Evolutionary conservation across 2,797 vertebrate genomes (phyloP), one percentile per base, ranked within the genome.

Genomic region (Helicolenus hilgendorfi): DNA sequence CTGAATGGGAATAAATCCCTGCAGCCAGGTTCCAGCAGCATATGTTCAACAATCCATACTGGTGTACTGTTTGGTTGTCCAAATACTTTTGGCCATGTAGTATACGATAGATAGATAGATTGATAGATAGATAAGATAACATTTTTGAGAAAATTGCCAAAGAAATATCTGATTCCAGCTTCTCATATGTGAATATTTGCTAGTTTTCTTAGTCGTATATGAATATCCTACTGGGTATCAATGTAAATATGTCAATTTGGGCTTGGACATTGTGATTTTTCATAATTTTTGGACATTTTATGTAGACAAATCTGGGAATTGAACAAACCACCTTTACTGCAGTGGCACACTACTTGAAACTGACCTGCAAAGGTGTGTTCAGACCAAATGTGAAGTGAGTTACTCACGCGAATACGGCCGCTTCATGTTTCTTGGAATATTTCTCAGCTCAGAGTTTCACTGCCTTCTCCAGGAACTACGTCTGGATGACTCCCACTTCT

Each of bases 111-210:
- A 18, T 49, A 20, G 7, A 45, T 45, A 45, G 0, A 45, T 18
- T 7, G 6, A 45, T 41, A 15, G 31, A 33, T 45, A 49, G 18
- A 49, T 49, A 49, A 20, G 45, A 8, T 49, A 20, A 49, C 45
- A 49, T 49, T 49, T 3, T 0, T 45, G 41, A 0, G 1, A 41
- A 0, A 41, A 45, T 0, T 45, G 41, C 41, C 0, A 0, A 45
- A 45, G 15, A 49, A 49, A 4, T 4, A 20, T 4, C 45, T 20
- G 1, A 49, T 49, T 20, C 18, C 45, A 49, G 7, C 45, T 8
- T 49, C 45, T 49, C 45, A 49, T 49, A 18, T 49, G 45, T 49
- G 45, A 49, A 49, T 49, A 24, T 76, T 31, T 38, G 4, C 24
- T 56, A 0, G 7, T 77, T 56, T 56, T 55, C 22, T 64, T 14